phyloP scores from a whole-genome alignment of 1,140 invertebrate genomes.

The Drosophila pseudoobscura region DNA sequence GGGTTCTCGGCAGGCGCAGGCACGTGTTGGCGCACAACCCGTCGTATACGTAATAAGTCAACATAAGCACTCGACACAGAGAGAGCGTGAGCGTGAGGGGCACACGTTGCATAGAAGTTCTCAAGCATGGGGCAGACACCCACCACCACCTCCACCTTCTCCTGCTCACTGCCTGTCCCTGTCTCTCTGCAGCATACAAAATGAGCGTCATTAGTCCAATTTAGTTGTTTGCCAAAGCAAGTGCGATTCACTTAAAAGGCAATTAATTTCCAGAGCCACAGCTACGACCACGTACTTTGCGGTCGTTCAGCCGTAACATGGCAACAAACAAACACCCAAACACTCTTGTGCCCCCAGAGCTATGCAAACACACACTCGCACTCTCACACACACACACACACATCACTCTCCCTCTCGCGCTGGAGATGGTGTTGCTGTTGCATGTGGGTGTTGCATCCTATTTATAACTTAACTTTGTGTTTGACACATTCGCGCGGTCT shows the following conservation, averaged over 20 bases:
- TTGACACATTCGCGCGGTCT: constrained; percentile 76
- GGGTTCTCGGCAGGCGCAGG: constrained; percentile 16
- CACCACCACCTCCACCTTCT: too few species aligned
- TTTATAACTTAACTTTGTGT: constrained; percentile 81
- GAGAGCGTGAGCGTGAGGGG: not conserved
- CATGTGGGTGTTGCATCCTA: constrained; percentile 59
- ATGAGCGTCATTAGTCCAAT: constrained; percentile 83
- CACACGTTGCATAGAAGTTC: constrained; percentile 55
- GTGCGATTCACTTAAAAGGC: constrained; percentile 83
- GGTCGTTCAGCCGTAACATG: constrained; percentile 80
- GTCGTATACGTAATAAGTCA: constrained; percentile 79
- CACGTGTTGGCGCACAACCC: constrained; percentile 67
- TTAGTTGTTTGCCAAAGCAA: constrained; percentile 82
- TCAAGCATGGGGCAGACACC: not conserved
- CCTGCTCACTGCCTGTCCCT: too few species aligned
- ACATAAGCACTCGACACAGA: constrained; percentile 56
- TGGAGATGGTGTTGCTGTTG: constrained; percentile 25
- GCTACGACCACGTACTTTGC: constrained; percentile 75
- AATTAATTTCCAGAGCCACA: constrained; percentile 81
- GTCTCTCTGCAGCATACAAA: constrained; percentile 61
- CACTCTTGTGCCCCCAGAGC: not conserved
- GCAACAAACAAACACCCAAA: constrained; percentile 68
- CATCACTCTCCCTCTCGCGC: not conserved
- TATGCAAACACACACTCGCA: constrained; percentile 10
- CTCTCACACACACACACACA: not conserved